Conservation (phyloP, 92 coral and sea anemone genomes). For the Hydrozoanthus gracilis region DNA sequence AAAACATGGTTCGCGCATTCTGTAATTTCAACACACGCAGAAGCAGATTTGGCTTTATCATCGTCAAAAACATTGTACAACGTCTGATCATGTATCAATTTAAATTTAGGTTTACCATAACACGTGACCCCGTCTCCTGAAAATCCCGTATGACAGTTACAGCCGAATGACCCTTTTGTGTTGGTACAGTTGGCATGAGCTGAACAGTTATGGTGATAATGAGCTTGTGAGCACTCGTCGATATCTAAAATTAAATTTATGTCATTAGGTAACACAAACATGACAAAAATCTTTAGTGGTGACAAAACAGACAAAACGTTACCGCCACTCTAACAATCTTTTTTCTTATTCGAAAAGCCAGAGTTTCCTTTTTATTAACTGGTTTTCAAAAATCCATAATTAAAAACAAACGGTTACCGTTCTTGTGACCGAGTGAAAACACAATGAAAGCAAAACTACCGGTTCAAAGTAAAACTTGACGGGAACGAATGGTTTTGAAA, state of each 20-base stretch:
- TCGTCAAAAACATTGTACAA: no score
- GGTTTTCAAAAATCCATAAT: not conserved
- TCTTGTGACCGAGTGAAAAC: not conserved
- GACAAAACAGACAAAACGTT: not conserved
- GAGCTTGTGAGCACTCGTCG: constrained; percentile 2
- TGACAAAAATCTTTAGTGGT: not conserved
- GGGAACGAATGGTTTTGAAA: not conserved
- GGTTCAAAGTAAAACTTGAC: not conserved
- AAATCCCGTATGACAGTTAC: constrained; percentile 44
- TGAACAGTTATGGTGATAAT: constrained; percentile 45
- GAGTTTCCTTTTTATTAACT: no score
- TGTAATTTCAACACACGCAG: no score
- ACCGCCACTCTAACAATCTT: no score
- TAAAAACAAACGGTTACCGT: no score
- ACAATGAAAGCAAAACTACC: no score
- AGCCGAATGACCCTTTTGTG: constrained; percentile 57
- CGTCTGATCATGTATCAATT: no score
- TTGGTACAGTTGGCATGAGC: constrained; percentile 31
- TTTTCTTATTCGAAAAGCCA: no score
- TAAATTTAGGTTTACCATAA: constrained; percentile 1
- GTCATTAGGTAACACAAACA: no score
- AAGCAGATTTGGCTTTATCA: no score
- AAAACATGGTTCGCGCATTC: no score
- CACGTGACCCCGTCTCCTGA: constrained; percentile 80
- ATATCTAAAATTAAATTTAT: not conserved